Conservation (phyloP, 2,888 invertebrate species). For the Cheilosia soror region DNA sequence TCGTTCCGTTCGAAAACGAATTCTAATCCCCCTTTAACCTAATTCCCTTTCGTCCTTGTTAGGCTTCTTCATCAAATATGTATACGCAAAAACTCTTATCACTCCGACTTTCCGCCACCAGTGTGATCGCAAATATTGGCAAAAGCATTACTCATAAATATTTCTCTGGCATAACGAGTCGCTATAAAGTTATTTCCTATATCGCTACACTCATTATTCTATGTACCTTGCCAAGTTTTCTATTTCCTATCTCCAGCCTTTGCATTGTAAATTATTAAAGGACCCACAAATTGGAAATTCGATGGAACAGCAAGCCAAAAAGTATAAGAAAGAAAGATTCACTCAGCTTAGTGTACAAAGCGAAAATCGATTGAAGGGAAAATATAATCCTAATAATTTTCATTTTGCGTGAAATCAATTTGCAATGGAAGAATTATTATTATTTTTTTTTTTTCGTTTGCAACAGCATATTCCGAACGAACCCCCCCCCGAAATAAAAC, state of each 20-base stretch:
- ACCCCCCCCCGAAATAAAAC: background rate
- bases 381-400: constrained; percentile 74
- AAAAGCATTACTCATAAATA: constrained; percentile 20
- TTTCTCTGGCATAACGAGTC: background rate
- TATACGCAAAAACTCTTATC: no score
- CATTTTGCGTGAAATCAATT: constrained; percentile 76
- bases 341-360: constrained; percentile 55
- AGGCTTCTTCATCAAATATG: background rate
- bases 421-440: constrained; percentile 72
- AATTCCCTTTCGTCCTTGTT: background rate
- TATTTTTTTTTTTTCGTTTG: background rate
- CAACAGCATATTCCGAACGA: background rate
- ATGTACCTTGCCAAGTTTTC: background rate
- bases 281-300: constrained; percentile 62
- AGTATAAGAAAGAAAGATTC: constrained; percentile 41
- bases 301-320: constrained; percentile 19
- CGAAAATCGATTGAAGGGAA: constrained; percentile 73
- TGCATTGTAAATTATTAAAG: constrained; percentile 69
- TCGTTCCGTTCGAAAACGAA: background rate
- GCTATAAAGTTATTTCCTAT: constrained; percentile 6
- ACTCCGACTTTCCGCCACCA: no score
- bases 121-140: background rate
- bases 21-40: constrained; percentile 17
- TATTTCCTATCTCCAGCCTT: constrained; percentile 26
- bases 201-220: background rate